phyloP scores from a whole-genome alignment of 2,113 vertebrate species.

The Lepus americanus region DNA sequence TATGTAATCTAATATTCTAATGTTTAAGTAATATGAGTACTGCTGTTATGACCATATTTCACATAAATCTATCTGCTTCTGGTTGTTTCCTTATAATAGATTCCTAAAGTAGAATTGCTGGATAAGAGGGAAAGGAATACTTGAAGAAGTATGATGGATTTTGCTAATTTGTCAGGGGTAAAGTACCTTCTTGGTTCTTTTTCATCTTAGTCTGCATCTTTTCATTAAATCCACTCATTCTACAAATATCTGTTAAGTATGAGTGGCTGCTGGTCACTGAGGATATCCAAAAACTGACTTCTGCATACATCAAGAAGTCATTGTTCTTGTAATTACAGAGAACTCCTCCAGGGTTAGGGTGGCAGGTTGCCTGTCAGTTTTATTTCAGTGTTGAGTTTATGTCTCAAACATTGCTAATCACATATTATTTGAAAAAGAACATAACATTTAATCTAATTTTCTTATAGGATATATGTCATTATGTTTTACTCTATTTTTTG shows the following conservation, averaged over 20 bases:
- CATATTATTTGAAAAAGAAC: not conserved
- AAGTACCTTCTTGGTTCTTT: not conserved
- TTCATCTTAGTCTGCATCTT: not conserved
- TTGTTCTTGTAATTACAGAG: not conserved
- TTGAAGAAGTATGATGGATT: slow-evolving; percentile 17
- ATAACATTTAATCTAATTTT: not conserved
- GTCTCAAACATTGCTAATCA: not conserved
- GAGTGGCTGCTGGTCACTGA: not conserved
- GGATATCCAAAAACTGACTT: not conserved
- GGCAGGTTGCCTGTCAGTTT: not conserved
- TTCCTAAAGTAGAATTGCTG: not conserved
- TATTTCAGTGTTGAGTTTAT: not conserved
- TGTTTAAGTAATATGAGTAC: slow-evolving; percentile 1
- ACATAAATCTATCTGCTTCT: not conserved
- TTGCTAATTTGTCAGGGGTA: not conserved
- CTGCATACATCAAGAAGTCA: not conserved
- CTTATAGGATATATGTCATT: not conserved
- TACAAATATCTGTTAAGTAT: not conserved
- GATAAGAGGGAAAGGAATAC: slow-evolving; percentile 27
- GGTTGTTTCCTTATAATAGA: slow-evolving; percentile 43
- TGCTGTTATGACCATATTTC: not conserved
- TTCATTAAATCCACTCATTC: not conserved
- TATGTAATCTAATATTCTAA: slow-evolving; percentile 27
- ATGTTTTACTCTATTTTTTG: not conserved
- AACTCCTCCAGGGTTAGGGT: not conserved